Conservation (phyloP, 2,888 invertebrate genomes). For the Ectropis crepuscularia region DNA sequence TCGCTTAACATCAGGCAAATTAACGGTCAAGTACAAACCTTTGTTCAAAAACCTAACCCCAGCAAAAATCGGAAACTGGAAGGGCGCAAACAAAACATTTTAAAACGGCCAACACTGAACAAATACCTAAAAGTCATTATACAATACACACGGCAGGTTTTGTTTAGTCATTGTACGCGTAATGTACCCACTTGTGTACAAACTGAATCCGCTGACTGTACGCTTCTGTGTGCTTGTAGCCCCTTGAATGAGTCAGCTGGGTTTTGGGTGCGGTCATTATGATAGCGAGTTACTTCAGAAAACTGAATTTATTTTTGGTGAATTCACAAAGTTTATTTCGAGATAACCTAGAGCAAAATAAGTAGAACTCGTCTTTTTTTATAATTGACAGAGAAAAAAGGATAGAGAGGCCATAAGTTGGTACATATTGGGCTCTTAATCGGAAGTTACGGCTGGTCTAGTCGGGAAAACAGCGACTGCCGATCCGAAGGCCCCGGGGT, state of each 20-base stretch:
- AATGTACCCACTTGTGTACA: slow-evolving; percentile 35
- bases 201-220: slow-evolving; percentile 47
- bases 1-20: no score
- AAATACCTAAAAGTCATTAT: slow-evolving; percentile 24
- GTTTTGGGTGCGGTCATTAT: slow-evolving; percentile 23
- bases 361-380: no score
- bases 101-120: slow-evolving; percentile 10
- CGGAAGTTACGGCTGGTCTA: no score
- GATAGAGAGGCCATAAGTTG: no score
- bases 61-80: no score
- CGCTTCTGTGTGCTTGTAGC: slow-evolving; percentile 47
- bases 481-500: no score
- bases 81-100: background rate
- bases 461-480: no score
- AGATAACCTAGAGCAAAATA: no score
- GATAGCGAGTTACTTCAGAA: slow-evolving; percentile 6
- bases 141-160: slow-evolving; percentile 14
- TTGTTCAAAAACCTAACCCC: no score
- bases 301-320: background rate
- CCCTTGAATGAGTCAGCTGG: slow-evolving; percentile 56
- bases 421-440: no score
- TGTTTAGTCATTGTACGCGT: slow-evolving; percentile 35
- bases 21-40: no score
- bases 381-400: no score
- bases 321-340: background rate